These are phyloP conservation scores for Hylomyscus alleni DNA, from an alignment of 2,797 vertebrate genomes.

Conservation along the genomic window DNA sequence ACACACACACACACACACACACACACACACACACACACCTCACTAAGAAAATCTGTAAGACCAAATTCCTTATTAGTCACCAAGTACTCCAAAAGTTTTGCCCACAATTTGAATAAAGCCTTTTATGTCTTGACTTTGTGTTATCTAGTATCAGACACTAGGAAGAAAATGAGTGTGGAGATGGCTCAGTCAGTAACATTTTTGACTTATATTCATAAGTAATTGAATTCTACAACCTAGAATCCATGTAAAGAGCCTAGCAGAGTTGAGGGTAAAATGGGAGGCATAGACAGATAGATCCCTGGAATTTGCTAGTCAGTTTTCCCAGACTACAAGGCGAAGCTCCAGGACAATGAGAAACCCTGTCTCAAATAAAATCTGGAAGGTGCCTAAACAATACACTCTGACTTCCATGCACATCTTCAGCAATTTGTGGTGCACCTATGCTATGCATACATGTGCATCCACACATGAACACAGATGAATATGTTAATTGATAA, in stretches of 20 bases:
- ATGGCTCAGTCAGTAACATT: background rate
- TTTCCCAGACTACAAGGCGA: background rate
- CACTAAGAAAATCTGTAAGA: constrained; percentile 25
- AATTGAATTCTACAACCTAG: background rate
- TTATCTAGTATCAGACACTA: background rate
- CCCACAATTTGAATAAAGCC: constrained; percentile 11
- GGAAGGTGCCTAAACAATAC: background rate
- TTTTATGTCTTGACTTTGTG: background rate
- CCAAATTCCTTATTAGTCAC: constrained; percentile 36
- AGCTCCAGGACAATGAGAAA: background rate
- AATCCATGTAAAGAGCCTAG: background rate
- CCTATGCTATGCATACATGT: background rate
- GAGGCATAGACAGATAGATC: background rate
- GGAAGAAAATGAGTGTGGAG: background rate
- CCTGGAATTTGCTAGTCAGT: background rate
- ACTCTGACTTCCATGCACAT: background rate
- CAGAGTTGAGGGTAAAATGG: background rate
- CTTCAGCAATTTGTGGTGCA: background rate
- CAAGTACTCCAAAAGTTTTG: background rate
- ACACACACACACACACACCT: background rate
- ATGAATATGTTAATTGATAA: background rate
- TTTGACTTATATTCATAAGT: background rate
- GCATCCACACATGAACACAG: background rate
- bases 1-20: background rate
- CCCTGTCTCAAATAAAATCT: background rate